phyloP scores from a whole-genome alignment of 2,797 vertebrate species.

The Knipowitschia caucasica region DNA sequence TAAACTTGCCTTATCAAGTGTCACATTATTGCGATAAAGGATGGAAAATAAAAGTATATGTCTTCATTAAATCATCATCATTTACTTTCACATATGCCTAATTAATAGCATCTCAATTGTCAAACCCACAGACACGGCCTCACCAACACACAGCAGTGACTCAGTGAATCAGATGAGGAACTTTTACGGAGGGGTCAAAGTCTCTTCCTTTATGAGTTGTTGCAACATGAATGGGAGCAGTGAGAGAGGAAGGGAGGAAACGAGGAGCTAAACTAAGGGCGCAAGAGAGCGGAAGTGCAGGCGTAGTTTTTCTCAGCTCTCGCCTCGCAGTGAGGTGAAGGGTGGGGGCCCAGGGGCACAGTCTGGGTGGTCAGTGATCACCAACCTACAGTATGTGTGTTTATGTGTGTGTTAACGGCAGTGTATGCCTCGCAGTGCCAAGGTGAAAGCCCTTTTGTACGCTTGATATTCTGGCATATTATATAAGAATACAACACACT shows the following conservation, averaged over 20 bases:
- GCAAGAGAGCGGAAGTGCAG: conserved; percentile 56
- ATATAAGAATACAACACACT: conserved; percentile 54
- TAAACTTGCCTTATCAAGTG: no score
- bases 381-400: conserved; percentile 53
- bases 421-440: conserved; percentile 39
- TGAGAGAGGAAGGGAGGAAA: conserved; percentile 39
- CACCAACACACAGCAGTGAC: conserved; percentile 30
- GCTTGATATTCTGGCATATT: conserved; percentile 38
- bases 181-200: conserved; percentile 75
- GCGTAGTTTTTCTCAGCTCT: conserved; percentile 73
- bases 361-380: conserved; percentile 73
- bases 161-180: conserved; percentile 49
- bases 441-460: conserved; percentile 45
- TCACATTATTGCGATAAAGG: no score
- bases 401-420: conserved; percentile 60
- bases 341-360: conserved; percentile 65
- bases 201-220: conserved; percentile 80
- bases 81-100: neutral
- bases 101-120: neutral
- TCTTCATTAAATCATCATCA: neutral
- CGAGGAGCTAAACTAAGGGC: conserved; percentile 26
- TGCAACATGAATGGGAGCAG: conserved; percentile 76
- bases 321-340: conserved; percentile 68
- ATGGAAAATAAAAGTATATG: no score
- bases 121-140: conserved; percentile 1